Evolutionary conservation across 2,888 invertebrate genomes (phyloP).

Genomic region (Acholoe squamosa): DNA sequence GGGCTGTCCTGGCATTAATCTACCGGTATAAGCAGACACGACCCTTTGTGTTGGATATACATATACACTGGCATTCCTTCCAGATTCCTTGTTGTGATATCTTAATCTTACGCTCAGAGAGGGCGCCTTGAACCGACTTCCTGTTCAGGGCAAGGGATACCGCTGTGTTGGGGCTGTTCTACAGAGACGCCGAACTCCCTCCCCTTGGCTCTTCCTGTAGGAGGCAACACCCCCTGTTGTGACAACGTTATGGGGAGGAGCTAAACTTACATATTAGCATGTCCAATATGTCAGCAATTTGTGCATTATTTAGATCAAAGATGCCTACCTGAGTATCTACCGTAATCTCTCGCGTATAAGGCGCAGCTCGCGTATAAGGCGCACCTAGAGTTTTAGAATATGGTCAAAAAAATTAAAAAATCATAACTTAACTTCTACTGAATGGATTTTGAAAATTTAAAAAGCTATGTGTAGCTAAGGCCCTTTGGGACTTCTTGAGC

Average conservation of each 20-base stretch:
- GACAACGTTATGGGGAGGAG: not conserved
- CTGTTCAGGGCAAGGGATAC: not conserved
- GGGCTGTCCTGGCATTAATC: too few species aligned
- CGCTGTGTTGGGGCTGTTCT: too few species aligned
- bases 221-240: constrained; percentile 2
- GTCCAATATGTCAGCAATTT: constrained; percentile 34
- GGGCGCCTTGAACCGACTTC: constrained; percentile 32
- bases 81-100: constrained; percentile 18
- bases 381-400: too few species aligned
- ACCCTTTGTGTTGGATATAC: not conserved
- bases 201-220: not conserved
- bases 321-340: not conserved
- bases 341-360: too few species aligned
- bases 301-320: constrained; percentile 30
- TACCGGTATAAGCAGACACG: too few species aligned
- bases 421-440: too few species aligned
- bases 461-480: too few species aligned
- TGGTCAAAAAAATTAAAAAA: too few species aligned
- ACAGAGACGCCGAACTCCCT: not conserved
- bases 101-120: not conserved
- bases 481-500: too few species aligned
- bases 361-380: too few species aligned
- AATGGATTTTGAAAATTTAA: too few species aligned
- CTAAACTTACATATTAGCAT: not conserved
- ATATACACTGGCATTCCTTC: too few species aligned